These are phyloP conservation scores for Metaphire vulgaris DNA, from an alignment of 1,140 invertebrate genomes.

Conservation along the genomic window DNA sequence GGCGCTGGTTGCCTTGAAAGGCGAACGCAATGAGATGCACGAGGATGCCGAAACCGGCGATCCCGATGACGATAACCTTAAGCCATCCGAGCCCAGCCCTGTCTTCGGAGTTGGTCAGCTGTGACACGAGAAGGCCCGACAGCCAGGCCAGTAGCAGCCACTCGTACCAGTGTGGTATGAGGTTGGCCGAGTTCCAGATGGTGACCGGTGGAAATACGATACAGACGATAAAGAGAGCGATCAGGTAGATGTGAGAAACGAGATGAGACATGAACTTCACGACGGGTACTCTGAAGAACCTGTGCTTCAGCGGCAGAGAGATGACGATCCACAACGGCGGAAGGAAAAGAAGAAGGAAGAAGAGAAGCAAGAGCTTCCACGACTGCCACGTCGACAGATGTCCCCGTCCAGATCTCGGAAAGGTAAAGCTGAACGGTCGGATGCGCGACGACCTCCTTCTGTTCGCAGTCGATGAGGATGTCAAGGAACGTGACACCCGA, in stretches of 20 bases:
- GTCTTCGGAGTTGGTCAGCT: slow-evolving; percentile 79
- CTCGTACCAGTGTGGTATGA: slow-evolving; percentile 79
- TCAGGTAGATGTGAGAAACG: slow-evolving; percentile 94
- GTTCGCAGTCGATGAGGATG: slow-evolving; percentile 95
- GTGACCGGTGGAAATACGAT: slow-evolving; percentile 75
- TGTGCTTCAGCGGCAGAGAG: slow-evolving; percentile 87
- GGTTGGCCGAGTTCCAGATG: slow-evolving; percentile 49
- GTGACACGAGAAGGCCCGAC: slow-evolving; percentile 86
- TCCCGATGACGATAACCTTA: slow-evolving; percentile 74
- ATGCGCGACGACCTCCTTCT: slow-evolving; percentile 76
- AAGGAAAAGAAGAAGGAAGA: slow-evolving; percentile 81
- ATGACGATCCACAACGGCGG: slow-evolving; percentile 94
- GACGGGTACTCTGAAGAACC: slow-evolving; percentile 85
- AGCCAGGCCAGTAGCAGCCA: slow-evolving; percentile 92
- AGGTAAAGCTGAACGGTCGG: slow-evolving; percentile 58
- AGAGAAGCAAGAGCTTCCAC: slow-evolving; percentile 86
- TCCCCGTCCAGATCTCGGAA: slow-evolving; percentile 74
- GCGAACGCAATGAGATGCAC: slow-evolving; percentile 78
- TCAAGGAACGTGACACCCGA: slow-evolving; percentile 79
- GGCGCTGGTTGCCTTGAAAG: slow-evolving; percentile 63
- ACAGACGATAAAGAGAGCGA: slow-evolving; percentile 79
- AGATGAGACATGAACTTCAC: slow-evolving; percentile 99
- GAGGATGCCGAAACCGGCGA: slow-evolving; percentile 83
- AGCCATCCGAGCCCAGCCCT: slow-evolving; percentile 49
- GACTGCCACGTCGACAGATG: slow-evolving; percentile 81